Conservation (phyloP, 2,113 vertebrate genomes). For the Siphamia tubifer region DNA sequence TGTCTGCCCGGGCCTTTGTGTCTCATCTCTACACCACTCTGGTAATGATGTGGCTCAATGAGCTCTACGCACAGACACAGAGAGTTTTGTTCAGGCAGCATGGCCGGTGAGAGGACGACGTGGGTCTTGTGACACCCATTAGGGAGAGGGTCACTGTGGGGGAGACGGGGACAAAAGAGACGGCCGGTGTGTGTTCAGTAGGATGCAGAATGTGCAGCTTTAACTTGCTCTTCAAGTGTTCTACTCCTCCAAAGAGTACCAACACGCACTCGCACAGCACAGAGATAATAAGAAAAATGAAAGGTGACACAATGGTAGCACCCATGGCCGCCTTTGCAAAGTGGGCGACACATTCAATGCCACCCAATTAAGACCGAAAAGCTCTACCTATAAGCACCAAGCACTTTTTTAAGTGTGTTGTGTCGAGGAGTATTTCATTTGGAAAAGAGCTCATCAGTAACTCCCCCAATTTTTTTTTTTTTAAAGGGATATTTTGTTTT, state of each 20-base stretch:
- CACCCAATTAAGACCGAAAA: conserved; percentile 3
- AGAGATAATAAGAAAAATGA: not conserved
- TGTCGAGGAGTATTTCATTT: conserved; percentile 6
- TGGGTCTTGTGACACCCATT: conserved; percentile 72
- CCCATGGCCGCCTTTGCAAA: not conserved
- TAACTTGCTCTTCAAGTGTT: not conserved
- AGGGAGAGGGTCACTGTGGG: conserved; percentile 41
- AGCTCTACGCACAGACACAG: conserved; percentile 46
- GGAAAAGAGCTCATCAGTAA: not conserved
- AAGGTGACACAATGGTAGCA: not conserved
- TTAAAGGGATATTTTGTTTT: too few species aligned
- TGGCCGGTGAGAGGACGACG: conserved; percentile 38
- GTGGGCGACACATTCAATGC: conserved; percentile 21
- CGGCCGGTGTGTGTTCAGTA: not conserved
- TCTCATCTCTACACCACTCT: conserved; percentile 37
- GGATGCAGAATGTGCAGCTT: not conserved
- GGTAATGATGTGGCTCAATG: conserved; percentile 44
- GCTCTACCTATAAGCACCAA: conserved; percentile 15
- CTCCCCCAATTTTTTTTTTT: too few species aligned
- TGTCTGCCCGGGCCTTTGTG: conserved; percentile 23
- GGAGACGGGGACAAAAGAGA: conserved; percentile 36
- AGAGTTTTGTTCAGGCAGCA: conserved; percentile 53
- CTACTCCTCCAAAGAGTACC: not conserved
- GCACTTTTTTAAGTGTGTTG: conserved; percentile 7
- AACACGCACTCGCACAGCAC: not conserved